Percentiles rank a stretch among this genome's conserved stretches.
phyloP scores from a whole-genome alignment of 2,797 vertebrate genomes.

The Acipenser transmontanus region DNA sequence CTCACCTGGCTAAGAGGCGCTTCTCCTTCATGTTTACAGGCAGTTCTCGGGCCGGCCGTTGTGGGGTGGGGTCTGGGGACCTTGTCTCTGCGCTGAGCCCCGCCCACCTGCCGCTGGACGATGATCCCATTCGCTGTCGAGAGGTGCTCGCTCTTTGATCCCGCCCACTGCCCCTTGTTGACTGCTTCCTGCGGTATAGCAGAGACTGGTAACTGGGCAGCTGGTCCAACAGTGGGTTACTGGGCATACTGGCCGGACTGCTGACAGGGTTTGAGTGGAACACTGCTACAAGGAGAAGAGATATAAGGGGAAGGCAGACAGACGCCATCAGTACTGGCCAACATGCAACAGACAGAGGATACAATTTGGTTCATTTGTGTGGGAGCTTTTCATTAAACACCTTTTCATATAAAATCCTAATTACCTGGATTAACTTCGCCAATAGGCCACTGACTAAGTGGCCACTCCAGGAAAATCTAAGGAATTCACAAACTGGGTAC shows the following conservation, averaged over 20 bases:
- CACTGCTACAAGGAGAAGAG: slow-evolving; percentile 27
- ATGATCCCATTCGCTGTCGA: slow-evolving; percentile 34
- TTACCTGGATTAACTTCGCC: no score
- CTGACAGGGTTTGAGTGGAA: slow-evolving; percentile 42
- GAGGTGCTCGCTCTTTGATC: slow-evolving; percentile 34
- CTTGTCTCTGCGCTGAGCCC: slow-evolving; percentile 30
- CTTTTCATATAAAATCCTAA: no score
- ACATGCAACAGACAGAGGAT: no score
- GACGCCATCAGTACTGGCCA: not conserved
- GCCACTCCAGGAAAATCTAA: no score
- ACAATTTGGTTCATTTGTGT: no score
- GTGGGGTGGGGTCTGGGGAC: slow-evolving; percentile 10
- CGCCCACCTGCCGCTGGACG: slow-evolving; percentile 40
- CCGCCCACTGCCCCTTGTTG: slow-evolving; percentile 32
- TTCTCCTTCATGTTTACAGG: slow-evolving; percentile 66
- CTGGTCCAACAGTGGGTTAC: slow-evolving; percentile 77
- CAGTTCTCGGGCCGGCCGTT: slow-evolving; percentile 50
- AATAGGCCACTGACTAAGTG: no score
- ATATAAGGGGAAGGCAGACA: not conserved
- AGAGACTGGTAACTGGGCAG: slow-evolving; percentile 83
- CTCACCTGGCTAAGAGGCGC: slow-evolving; percentile 61
- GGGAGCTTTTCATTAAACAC: no score
- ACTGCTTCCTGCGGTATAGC: slow-evolving; percentile 61
- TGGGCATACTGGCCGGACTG: slow-evolving; percentile 31
- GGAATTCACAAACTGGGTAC: no score